Evolutionary conservation across 2,888 invertebrate species (phyloP).

Genomic region (Gari tellinella): DNA sequence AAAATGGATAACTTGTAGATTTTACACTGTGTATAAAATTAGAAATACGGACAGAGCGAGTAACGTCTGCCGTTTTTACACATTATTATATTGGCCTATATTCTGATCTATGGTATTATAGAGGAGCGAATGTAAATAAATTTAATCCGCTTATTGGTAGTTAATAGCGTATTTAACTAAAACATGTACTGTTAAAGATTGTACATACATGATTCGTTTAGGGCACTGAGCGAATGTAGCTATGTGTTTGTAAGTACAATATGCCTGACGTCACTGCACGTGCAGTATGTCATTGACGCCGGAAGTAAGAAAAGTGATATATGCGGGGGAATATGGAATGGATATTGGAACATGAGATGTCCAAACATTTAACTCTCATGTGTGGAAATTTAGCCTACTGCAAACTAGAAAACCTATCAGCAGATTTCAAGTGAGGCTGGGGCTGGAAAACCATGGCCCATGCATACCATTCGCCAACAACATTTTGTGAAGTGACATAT

Average conservation of each 20-base stretch:
- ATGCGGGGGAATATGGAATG: slow-evolving; percentile 43
- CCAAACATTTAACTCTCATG: no score
- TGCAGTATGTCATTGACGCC: slow-evolving; percentile 25
- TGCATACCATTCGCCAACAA: slow-evolving; percentile 38
- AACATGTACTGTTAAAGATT: neutral
- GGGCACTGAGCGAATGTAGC: neutral
- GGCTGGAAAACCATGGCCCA: slow-evolving; percentile 46
- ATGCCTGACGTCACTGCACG: slow-evolving; percentile 48
- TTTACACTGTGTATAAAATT: no score
- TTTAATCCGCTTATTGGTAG: slow-evolving; percentile 6
- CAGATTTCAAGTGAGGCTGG: no score
- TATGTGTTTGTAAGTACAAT: slow-evolving; percentile 26
- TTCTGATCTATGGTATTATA: slow-evolving; percentile 5
- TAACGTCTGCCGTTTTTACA: no score
- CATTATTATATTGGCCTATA: neutral
- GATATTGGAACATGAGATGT: no score
- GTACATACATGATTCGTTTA: slow-evolving; percentile 19
- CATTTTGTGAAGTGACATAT: slow-evolving; percentile 73
- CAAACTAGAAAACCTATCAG: no score
- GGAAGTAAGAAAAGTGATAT: slow-evolving; percentile 32
- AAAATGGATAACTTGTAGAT: no score
- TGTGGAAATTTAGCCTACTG: no score
- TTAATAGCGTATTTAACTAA: no score
- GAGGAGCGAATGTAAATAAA: neutral
- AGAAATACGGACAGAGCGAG: no score